Evolutionary conservation across 1,140 invertebrate genomes (phyloP), one percentile per base, ranked within the genome.

Genomic region (Drosophila tropicalis): DNA sequence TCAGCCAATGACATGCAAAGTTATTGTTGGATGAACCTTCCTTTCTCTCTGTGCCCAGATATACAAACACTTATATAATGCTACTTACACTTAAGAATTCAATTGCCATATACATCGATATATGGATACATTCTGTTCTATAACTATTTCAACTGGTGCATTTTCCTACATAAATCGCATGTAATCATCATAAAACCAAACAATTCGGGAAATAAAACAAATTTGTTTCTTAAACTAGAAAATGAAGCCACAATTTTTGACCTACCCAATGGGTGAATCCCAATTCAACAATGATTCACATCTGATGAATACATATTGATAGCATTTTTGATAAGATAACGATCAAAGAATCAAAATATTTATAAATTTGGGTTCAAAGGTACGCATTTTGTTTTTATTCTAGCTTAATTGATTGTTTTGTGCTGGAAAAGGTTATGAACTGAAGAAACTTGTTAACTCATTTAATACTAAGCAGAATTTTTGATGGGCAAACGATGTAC

Each of bases 401-500:
- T 29, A 25, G 22, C 22, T 3, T 25, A 25, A 25, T 25, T 25
- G 22, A 25, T 25, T 25, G 22, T 4, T 25, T 3, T 25, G 22
- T 25, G 22, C 22, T 25, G 22, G 22, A 25, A 25, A 25, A 25
- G 22, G 29, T 29, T 29, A 29, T 29, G 29, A 29, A 29, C 6
- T 29, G 5, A 29, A 29, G 5, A 29, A 29, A 29, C 5, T 29
- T 6, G 0, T 29, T 5, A 29, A 29, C 29, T 29, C 29, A 6
- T 29, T 29, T 5, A 29, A 29, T 29, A 29, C 29, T 29, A 29
- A 29, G 29, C 29, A 6, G 68, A 90, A 17, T 84, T 87, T 15
- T 56, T 67, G 6, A 91, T 91, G 1, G 90, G 90, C 12, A 91
- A 62, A 9, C 69, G 62, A 51, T 77, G 65, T 29, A 91, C 86